Percentiles rank a stretch among this genome's conserved stretches.
Evolutionary conservation across 2,113 vertebrate genomes (phyloP).

Genomic region (Rhodinocichla rosea): DNA sequence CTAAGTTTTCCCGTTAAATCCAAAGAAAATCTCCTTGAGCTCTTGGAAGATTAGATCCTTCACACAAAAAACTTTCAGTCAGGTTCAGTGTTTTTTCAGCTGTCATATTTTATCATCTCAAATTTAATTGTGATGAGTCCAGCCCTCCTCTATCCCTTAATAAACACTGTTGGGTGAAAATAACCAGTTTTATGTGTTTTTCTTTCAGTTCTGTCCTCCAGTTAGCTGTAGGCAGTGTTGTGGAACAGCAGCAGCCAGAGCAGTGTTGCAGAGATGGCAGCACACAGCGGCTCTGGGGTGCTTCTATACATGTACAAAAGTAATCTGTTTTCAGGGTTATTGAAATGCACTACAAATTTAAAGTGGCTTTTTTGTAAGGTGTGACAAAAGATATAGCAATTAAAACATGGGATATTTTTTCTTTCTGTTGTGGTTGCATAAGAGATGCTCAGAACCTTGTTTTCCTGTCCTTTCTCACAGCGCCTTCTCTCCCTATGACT

Average conservation of each 20-base stretch:
- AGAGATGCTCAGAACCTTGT: not conserved
- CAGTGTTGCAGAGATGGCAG: not conserved
- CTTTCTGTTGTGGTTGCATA: not conserved
- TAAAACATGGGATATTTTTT: conserved; percentile 21
- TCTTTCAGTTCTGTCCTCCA: not conserved
- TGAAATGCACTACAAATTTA: conserved; percentile 40
- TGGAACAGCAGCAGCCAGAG: not conserved
- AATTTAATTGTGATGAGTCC: not conserved
- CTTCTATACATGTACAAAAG: not conserved
- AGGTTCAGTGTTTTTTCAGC: not conserved
- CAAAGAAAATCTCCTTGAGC: not conserved
- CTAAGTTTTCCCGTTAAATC: not conserved
- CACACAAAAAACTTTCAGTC: not conserved
- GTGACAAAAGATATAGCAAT: conserved; percentile 13
- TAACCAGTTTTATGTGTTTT: not conserved
- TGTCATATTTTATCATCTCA: not conserved
- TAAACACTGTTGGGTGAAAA: not conserved
- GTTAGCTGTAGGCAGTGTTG: not conserved
- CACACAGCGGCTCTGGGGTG: not conserved
- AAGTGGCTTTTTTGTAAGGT: not conserved
- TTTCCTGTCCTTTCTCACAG: not conserved
- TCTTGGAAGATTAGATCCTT: not conserved
- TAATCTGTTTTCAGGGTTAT: conserved; percentile 44
- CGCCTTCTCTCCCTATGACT: not conserved
- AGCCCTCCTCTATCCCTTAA: not conserved